phyloP scores from a whole-genome alignment of 2,797 vertebrate genomes.

The Eulemur mongoz region DNA sequence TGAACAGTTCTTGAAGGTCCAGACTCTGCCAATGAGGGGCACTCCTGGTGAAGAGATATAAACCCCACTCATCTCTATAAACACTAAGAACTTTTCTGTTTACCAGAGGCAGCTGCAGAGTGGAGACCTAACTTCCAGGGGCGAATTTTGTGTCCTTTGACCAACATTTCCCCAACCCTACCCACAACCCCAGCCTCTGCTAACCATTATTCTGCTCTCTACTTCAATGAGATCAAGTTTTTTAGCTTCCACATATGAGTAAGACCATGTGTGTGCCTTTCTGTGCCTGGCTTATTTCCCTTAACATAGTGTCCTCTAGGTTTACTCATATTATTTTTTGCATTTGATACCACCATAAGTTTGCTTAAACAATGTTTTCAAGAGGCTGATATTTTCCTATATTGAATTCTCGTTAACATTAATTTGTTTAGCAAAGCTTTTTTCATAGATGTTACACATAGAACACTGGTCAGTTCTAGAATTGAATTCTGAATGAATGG shows the following conservation, averaged over 20 bases:
- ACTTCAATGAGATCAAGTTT: not conserved
- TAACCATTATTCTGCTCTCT: not conserved
- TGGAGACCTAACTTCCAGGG: no score
- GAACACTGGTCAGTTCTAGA: not conserved
- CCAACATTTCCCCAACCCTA: not conserved
- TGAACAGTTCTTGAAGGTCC: no score
- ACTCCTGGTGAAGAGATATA: no score
- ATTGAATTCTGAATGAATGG: not conserved
- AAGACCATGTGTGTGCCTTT: not conserved
- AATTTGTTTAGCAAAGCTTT: not conserved
- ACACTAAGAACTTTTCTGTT: no score
- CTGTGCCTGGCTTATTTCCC: not conserved
- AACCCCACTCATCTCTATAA: no score
- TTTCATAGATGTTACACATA: not conserved
- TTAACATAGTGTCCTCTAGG: not conserved
- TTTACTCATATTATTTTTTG: not conserved
- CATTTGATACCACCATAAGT: not conserved
- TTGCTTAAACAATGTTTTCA: not conserved
- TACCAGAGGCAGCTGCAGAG: no score
- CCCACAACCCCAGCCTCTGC: not conserved
- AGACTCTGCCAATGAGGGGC: no score
- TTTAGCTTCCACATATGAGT: not conserved
- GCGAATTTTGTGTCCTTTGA: not conserved
- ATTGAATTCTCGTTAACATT: not conserved
- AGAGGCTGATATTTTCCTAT: not conserved